Base-by-base conservation (phyloP, 2,888 invertebrate species). In the Fragum whitleyi region DNA sequence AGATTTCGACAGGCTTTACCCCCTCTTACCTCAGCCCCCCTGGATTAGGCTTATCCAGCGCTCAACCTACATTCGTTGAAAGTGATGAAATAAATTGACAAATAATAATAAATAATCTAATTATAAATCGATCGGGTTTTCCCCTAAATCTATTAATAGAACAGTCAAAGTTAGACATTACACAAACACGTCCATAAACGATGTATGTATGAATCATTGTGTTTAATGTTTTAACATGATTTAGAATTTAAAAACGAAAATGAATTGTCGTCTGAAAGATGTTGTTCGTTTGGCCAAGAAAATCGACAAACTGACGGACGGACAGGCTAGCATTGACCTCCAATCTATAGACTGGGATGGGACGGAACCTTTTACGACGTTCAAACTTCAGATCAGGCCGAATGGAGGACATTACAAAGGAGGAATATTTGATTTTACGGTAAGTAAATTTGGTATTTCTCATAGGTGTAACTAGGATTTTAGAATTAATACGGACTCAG, bases 261-360 rank as follows among this genome's bases (percentile, higher is more conserved):
- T 61, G 61, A 32, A 61, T n/a, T 14, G 3, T 61, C 61, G 61
- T 16, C 16, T 32, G n/a, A 81, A 75, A n/a, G 77, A 81, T 39
- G 32, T 81, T 29, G 72, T 74, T 59, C 81, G 77, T 14, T 42
- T 82, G 51, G 72, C 78, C 67, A 82, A 75, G 55, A 62, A 47
- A 29, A 51, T 82, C n/a, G 69, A 55, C 9, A 51, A 51, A 47
- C 28, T 79, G 29, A 69, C 82, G 14, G 73, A 78, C 53, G 75
- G 76, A 26, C 82, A 82, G 69, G 78, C 75, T 6, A 47, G 53
- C 9, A 65, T 82, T n/a, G 32, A 39, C 2, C 53, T 70, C n/a
- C 29, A 53, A 0, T 47, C 72, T 19, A 51, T 78, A 42, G 70
- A 82, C 19, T 82, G 82, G 82, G 82, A 82, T 23, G 75, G 62